Evolutionary conservation across 2,113 vertebrate genomes (phyloP).

Genomic region (Eleginops maclovinus): DNA sequence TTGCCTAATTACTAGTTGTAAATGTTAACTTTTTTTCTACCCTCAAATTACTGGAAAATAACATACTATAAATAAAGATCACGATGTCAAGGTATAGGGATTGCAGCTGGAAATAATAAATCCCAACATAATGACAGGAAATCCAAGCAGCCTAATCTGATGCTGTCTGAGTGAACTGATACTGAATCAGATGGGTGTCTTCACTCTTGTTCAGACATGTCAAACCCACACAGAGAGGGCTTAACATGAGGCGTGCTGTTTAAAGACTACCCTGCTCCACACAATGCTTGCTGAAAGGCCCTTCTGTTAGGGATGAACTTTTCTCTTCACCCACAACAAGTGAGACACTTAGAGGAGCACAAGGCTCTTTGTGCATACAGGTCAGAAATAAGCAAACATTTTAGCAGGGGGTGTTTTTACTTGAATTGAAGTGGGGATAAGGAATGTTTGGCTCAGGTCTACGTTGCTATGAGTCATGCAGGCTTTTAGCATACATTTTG

Average conservation of each 20-base stretch:
- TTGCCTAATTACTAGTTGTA: slow-evolving; percentile 22
- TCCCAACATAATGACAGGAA: slow-evolving; percentile 16
- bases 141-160: slow-evolving; percentile 32
- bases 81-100: neutral
- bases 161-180: slow-evolving; percentile 20
- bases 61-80: neutral
- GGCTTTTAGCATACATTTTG: slow-evolving; percentile 38
- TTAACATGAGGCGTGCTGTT: slow-evolving; percentile 52
- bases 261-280: slow-evolving; percentile 44
- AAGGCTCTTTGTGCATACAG: slow-evolving; percentile 49
- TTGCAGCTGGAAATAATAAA: neutral
- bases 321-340: slow-evolving; percentile 56
- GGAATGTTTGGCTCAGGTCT: slow-evolving; percentile 37
- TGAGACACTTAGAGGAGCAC: slow-evolving; percentile 38
- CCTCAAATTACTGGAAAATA: neutral
- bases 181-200: slow-evolving; percentile 45
- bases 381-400: slow-evolving; percentile 64
- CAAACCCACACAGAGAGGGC: slow-evolving; percentile 52
- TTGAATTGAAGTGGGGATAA: slow-evolving; percentile 52
- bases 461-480: slow-evolving; percentile 35
- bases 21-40: slow-evolving; percentile 6
- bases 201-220: slow-evolving; percentile 69
- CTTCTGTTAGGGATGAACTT: slow-evolving; percentile 40
- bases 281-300: slow-evolving; percentile 56
- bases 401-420: slow-evolving; percentile 15